Evolutionary conservation across 2,113 vertebrate genomes (phyloP).

Genomic region (Clarias gariepinus): DNA sequence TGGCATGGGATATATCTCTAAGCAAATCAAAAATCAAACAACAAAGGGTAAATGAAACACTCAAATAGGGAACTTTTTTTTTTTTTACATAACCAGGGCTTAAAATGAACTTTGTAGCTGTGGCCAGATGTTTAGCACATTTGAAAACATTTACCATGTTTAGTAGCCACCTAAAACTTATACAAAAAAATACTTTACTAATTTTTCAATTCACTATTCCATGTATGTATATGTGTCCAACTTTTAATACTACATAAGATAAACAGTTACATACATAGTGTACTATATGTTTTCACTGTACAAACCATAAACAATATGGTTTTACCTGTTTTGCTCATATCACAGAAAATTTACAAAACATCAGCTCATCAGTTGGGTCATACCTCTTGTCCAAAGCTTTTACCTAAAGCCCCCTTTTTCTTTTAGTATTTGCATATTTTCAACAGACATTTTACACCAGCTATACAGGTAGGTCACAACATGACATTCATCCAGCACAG

Average conservation of each 20-base stretch:
- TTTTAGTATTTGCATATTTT: background rate
- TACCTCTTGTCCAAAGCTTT: background rate
- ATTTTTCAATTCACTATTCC: background rate
- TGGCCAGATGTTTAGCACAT: background rate
- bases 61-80: background rate
- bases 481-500: background rate
- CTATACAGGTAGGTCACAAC: background rate
- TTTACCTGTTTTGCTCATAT: background rate
- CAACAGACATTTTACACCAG: background rate
- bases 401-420: background rate
- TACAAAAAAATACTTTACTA: no score
- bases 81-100: background rate
- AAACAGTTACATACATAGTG: background rate
- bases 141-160: background rate
- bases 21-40: background rate
- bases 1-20: background rate
- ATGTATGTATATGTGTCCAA: background rate
- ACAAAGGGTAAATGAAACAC: background rate
- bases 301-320: background rate
- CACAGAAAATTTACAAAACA: background rate
- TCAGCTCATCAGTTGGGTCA: background rate
- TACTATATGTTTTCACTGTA: background rate
- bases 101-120: background rate
- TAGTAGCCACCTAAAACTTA: background rate
- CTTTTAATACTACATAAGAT: background rate